These are phyloP conservation scores for Latheticus oryzae DNA, from an alignment of 2,888 invertebrate species.

Conservation along the genomic window DNA sequence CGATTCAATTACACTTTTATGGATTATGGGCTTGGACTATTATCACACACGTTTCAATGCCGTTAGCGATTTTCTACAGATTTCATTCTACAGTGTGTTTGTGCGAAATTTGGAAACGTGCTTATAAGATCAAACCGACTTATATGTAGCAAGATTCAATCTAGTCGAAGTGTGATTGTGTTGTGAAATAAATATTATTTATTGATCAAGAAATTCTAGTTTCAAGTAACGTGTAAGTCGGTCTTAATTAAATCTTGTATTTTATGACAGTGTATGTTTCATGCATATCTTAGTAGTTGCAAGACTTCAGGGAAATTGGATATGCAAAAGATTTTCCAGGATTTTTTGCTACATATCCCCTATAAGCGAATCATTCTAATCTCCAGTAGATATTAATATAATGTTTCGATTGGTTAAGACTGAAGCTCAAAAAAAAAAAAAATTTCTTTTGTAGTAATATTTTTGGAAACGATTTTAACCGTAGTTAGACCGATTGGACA, in stretches of 20 bases:
- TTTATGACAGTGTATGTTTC: conserved; percentile 34
- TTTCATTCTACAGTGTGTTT: conserved; percentile 93
- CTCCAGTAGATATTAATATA: conserved; percentile 10
- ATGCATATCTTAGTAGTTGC: conserved; percentile 33
- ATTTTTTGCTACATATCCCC: conserved; percentile 24
- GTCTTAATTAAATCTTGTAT: conserved; percentile 33
- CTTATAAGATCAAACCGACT: conserved; percentile 79
- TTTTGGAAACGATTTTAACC: conserved; percentile 11
- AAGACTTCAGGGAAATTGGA: conserved; percentile 40
- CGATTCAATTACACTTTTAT: conserved; percentile 84
- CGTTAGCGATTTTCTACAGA: conserved; percentile 88
- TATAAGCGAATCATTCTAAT: conserved; percentile 26
- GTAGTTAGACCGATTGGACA: neutral
- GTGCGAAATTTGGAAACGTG: conserved; percentile 92
- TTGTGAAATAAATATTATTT: conserved; percentile 4
- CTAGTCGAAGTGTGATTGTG: neutral
- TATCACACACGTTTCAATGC: conserved; percentile 90
- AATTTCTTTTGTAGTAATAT: conserved; percentile 10
- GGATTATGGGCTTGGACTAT: conserved; percentile 93
- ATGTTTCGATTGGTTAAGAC: conserved; percentile 19
- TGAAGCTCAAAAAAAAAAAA: conserved; percentile 7
- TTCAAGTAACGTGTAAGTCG: conserved; percentile 36
- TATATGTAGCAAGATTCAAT: conserved; percentile 51
- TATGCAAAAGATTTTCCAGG: conserved; percentile 35
- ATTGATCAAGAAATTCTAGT: conserved; percentile 21